phyloP scores from a whole-genome alignment of 2,797 vertebrate species.

The Trichosurus vulpecula region DNA sequence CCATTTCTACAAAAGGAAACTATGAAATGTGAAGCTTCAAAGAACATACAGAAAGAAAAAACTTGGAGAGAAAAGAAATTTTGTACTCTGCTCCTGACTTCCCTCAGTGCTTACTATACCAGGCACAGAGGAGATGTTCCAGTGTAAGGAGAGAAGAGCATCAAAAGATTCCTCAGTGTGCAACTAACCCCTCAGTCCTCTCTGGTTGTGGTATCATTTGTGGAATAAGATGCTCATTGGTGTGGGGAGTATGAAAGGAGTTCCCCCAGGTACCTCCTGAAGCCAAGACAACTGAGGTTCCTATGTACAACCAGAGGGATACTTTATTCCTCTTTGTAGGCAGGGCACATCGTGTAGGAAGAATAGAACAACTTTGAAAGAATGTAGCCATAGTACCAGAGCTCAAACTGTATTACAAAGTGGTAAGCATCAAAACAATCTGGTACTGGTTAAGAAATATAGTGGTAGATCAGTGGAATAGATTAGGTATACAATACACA shows the following conservation, averaged over 20 bases:
- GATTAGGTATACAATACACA: not conserved
- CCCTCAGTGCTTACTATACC: not conserved
- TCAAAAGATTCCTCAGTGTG: not conserved
- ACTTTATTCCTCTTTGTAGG: not conserved
- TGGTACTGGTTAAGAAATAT: not conserved
- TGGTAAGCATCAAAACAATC: not conserved
- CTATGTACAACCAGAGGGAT: not conserved
- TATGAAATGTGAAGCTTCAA: conserved; percentile 55
- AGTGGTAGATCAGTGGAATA: not conserved
- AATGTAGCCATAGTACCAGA: conserved; percentile 14
- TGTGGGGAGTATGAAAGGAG: not conserved
- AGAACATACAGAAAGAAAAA: not conserved
- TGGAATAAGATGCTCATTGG: not conserved
- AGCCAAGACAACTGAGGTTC: not conserved
- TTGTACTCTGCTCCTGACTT: not conserved
- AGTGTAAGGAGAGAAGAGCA: conserved; percentile 12
- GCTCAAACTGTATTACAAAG: not conserved
- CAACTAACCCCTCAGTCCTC: not conserved
- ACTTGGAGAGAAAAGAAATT: not conserved
- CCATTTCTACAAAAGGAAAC: not conserved
- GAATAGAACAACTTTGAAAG: conserved; percentile 51
- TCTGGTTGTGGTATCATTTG: conserved; percentile 16
- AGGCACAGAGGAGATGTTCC: not conserved
- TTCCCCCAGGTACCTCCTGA: conserved; percentile 4
- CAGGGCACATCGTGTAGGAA: conserved; percentile 5